Conservation (phyloP, 2,888 invertebrate species). For the Bombylius discolor region DNA sequence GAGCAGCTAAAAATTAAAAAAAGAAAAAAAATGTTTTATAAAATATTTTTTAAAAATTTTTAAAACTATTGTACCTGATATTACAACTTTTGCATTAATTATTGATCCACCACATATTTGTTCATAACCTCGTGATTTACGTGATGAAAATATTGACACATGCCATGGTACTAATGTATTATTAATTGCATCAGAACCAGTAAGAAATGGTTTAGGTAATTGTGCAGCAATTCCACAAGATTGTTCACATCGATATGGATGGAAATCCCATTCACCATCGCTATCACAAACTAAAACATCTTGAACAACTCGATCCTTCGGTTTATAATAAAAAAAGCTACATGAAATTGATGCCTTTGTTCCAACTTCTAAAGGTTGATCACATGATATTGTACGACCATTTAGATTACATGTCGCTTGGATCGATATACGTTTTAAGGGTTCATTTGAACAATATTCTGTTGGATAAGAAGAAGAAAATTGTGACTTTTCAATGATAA, state of each 20-base stretch:
- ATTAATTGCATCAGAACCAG: constrained; percentile 7
- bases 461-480: not conserved
- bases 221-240: constrained; percentile 19
- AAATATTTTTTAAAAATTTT: not conserved
- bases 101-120: constrained; percentile 23
- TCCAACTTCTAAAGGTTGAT: constrained; percentile 8
- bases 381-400: constrained; percentile 10
- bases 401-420: constrained; percentile 9
- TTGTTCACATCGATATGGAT: constrained; percentile 19
- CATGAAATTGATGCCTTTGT: constrained; percentile 15
- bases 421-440: not conserved
- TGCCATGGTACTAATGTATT: constrained; percentile 23
- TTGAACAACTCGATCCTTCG: not conserved
- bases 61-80: constrained; percentile 17
- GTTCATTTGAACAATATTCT: not conserved
- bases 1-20: constrained; percentile 10
- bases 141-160: constrained; percentile 19
- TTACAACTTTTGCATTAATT: constrained; percentile 19
- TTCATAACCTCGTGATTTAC: not conserved
- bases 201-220: constrained; percentile 10
- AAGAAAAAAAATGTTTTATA: not conserved
- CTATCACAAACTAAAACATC: constrained; percentile 15
- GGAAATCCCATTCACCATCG: constrained; percentile 21
- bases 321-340: constrained; percentile 4
- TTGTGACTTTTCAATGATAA: not conserved